phyloP scores from a whole-genome alignment of 2,888 invertebrate species.

The Rotaria sp. region DNA sequence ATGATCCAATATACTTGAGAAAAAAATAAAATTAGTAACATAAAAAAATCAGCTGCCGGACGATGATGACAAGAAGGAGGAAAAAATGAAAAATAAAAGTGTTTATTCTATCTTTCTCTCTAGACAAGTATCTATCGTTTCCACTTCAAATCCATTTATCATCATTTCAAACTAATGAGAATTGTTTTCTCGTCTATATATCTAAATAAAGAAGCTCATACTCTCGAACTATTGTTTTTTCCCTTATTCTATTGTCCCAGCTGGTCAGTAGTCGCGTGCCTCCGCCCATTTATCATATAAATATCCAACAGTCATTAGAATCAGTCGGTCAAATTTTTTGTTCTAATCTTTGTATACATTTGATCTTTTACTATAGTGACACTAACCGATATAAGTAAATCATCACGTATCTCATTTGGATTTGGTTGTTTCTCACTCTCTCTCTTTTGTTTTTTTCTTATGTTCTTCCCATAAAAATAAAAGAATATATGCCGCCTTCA shows the following conservation, averaged over 20 bases:
- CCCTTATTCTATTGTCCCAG: neutral
- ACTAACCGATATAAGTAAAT: conserved; percentile 14
- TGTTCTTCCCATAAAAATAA: neutral
- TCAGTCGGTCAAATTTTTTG: neutral
- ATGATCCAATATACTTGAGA: neutral
- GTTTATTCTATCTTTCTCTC: neutral
- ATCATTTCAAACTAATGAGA: conserved; percentile 17
- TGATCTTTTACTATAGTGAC: conserved; percentile 14
- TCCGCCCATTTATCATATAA: conserved; percentile 18
- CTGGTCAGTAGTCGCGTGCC: neutral
- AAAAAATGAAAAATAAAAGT: neutral
- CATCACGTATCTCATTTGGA: conserved; percentile 13
- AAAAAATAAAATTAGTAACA: neutral
- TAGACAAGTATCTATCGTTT: neutral
- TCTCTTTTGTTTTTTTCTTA: neutral
- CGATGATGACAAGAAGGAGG: neutral
- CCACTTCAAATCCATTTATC: conserved; percentile 18
- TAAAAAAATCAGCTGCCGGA: conserved; percentile 14
- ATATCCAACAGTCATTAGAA: neutral
- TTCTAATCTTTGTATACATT: neutral
- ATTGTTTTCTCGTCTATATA: neutral
- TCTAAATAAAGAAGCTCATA: neutral
- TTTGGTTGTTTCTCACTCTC: neutral
- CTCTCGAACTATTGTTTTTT: neutral
- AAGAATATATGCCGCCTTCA: neutral